A percentile compares a stretch with the other conserved stretches of the same genome.
Evolutionary conservation across 2,888 invertebrate genomes (phyloP).

Genomic region (Netelia inedita): DNA sequence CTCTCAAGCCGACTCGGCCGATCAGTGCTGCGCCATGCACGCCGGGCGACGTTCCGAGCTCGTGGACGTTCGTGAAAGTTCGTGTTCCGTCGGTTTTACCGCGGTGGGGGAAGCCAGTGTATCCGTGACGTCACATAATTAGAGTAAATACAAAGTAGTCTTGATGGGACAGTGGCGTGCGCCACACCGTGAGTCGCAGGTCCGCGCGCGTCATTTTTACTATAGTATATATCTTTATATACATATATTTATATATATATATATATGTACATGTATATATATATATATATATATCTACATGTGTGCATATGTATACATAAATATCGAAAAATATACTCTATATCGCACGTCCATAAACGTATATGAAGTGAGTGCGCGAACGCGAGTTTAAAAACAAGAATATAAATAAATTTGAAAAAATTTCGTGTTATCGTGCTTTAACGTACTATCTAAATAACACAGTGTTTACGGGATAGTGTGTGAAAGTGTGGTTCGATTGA

Average conservation of each 20-base stretch:
- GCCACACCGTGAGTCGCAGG: slow-evolving; percentile 85
- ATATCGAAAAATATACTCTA: slow-evolving; percentile 51
- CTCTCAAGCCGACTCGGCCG: slow-evolving; percentile 47
- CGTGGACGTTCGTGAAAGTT: slow-evolving; percentile 71
- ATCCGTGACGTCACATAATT: slow-evolving; percentile 90
- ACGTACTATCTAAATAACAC: slow-evolving; percentile 41
- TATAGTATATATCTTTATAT: slow-evolving; percentile 49
- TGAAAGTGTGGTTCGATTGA: slow-evolving; percentile 74
- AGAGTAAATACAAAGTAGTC: slow-evolving; percentile 90
- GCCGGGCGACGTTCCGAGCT: slow-evolving; percentile 68
- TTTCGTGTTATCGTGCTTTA: slow-evolving; percentile 47
- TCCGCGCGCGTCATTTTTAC: slow-evolving; percentile 79
- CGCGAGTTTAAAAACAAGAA: slow-evolving; percentile 22
- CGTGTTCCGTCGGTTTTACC: slow-evolving; percentile 69
- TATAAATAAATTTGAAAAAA: slow-evolving; percentile 14
- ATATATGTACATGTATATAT: slow-evolving; percentile 49
- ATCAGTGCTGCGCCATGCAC: slow-evolving; percentile 74
- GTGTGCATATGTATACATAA: slow-evolving; percentile 47
- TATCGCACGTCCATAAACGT: slow-evolving; percentile 65
- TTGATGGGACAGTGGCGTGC: slow-evolving; percentile 88
- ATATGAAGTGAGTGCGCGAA: slow-evolving; percentile 43
- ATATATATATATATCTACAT: slow-evolving; percentile 65
- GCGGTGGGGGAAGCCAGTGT: slow-evolving; percentile 81
- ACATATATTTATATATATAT: slow-evolving; percentile 57
- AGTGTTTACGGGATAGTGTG: slow-evolving; percentile 72